phyloP scores from a whole-genome alignment of 2,888 invertebrate genomes.

The Euspilapteryx auroguttella region DNA sequence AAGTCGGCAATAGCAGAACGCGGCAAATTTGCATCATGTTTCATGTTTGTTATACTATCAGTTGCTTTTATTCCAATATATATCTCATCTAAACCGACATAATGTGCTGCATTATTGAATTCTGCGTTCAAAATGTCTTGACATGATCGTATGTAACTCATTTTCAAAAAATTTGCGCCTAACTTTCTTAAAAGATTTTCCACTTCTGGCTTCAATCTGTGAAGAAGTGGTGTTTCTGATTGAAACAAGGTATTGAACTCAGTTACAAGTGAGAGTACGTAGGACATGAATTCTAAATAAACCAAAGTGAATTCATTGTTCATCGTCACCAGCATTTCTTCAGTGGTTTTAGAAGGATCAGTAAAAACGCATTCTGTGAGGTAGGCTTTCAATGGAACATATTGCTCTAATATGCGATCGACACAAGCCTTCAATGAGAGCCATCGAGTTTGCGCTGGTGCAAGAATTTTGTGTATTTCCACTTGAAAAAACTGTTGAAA shows the following conservation, averaged over 20 bases:
- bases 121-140: conserved; percentile 2
- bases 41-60: conserved; percentile 3
- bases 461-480: conserved; percentile 16
- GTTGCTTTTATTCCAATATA: conserved; percentile 2
- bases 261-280: conserved; percentile 9
- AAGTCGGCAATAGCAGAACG: background rate
- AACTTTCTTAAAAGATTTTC: conserved; percentile 9
- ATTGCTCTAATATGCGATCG: conserved; percentile 19
- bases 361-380: conserved; percentile 11
- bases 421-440: conserved; percentile 18
- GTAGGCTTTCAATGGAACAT: conserved; percentile 14
- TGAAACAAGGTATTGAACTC: conserved; percentile 14
- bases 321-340: conserved; percentile 9
- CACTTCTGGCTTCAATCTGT: conserved; percentile 9
- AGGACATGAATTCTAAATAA: conserved; percentile 13
- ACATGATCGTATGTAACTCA: conserved; percentile 1
- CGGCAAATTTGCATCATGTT: conserved; percentile 1
- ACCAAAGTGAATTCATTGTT: conserved; percentile 13
- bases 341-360: conserved; percentile 11
- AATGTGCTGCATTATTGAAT: background rate
- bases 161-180: conserved; percentile 7
- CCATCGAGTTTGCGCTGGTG: conserved; percentile 14
- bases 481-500: conserved; percentile 18
- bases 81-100: conserved; percentile 1
- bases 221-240: conserved; percentile 9